A percentile compares a stretch with the other conserved stretches of the same genome.
These are phyloP conservation scores for Eupithecia vulgata DNA, from an alignment of 2,888 invertebrate genomes.

Conservation along the genomic window DNA sequence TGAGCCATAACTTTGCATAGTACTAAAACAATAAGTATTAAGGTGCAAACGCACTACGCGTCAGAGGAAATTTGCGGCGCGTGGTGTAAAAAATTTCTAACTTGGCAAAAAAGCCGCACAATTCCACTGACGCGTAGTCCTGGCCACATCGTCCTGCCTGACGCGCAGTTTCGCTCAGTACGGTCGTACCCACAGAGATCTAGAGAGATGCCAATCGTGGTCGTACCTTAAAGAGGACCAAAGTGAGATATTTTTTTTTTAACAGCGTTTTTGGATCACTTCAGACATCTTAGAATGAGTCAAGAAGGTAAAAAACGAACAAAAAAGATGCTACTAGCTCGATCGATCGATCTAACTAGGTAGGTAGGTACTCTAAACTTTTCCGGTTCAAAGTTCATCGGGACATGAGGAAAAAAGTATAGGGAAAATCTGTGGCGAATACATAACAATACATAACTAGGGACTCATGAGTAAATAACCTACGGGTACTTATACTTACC, in stretches of 20 bases:
- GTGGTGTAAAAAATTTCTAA: too few species aligned
- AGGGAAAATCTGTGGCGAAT: background rate
- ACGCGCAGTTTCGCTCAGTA: too few species aligned
- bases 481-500: too few species aligned
- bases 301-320: background rate
- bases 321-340: background rate
- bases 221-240: background rate
- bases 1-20: background rate
- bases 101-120: too few species aligned
- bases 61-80: too few species aligned
- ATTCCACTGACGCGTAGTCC: too few species aligned
- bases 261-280: background rate
- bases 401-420: background rate
- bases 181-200: too few species aligned
- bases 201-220: too few species aligned
- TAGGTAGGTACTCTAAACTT: background rate
- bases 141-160: too few species aligned
- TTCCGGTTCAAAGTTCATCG: constrained; percentile 19
- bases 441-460: background rate
- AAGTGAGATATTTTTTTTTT: background rate
- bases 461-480: background rate
- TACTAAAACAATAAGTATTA: too few species aligned
- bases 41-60: too few species aligned
- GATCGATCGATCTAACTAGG: background rate
- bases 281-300: background rate